Conservation (phyloP, 2,888 invertebrate genomes). For the Amphipoea oculea region DNA sequence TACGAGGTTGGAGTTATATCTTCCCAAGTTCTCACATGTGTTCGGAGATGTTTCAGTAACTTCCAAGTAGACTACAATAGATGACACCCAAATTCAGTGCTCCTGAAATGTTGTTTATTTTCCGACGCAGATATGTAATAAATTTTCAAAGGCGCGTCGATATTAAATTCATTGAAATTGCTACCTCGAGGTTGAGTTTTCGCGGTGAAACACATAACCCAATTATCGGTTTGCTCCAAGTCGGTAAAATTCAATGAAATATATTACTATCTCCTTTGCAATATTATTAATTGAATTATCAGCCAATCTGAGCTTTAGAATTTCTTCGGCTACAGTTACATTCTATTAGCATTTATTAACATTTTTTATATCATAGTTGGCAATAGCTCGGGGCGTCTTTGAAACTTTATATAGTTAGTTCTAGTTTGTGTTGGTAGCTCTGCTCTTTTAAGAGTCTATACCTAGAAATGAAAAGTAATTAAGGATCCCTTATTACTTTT, state of each 20-base stretch:
- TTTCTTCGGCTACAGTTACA: conserved; percentile 54
- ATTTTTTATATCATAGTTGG: conserved; percentile 48
- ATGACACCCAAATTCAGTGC: background rate
- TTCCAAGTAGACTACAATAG: background rate
- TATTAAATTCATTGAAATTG: conserved; percentile 34
- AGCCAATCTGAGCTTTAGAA: conserved; percentile 67
- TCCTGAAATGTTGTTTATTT: conserved; percentile 28
- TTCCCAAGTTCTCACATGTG: background rate
- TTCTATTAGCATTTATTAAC: conserved; percentile 62
- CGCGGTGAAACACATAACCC: conserved; percentile 53
- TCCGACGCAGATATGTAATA: background rate
- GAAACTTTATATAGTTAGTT: conserved; percentile 23
- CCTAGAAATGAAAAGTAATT: background rate
- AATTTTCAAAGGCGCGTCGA: conserved; percentile 32
- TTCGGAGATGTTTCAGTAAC: background rate
- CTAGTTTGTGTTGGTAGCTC: conserved; percentile 4
- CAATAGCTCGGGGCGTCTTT: conserved; percentile 8
- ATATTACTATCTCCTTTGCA: conserved; percentile 28
- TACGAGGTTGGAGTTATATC: background rate
- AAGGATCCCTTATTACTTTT: background rate
- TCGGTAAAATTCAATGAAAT: conserved; percentile 52
- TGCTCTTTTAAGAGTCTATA: background rate
- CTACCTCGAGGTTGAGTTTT: conserved; percentile 20
- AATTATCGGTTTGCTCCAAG: conserved; percentile 65
- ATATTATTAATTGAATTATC: conserved; percentile 70